Evolutionary conservation across 1,140 invertebrate genomes (phyloP), one percentile per base, ranked within the genome.

Genomic region (Odontomachus brunneus): DNA sequence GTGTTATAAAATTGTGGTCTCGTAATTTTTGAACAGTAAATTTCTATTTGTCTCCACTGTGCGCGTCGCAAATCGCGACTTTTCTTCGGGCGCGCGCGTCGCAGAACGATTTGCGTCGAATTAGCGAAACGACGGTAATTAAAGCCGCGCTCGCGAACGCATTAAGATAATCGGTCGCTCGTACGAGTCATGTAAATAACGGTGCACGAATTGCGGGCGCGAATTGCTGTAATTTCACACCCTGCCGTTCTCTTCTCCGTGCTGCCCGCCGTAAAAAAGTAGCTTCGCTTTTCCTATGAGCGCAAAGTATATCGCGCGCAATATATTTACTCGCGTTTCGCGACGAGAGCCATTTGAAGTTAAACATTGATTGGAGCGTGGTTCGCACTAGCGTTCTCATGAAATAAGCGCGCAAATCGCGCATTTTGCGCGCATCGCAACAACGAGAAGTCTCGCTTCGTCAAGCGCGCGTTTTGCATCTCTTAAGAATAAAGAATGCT

Each of bases 121-220:
- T 76, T 76, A 55, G 26, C 49, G 22, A 33, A 57, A 82, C 1
- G 69, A 74, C 4, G 26, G 26, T 73, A 74, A 72, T 73, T 60
- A 74, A 82, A 74, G 19, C 49, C 29, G 44, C 57, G 2, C n/a
- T n/a, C 19, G 22, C 3, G 15, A 72, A 12, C 15, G 17, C 38
- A 44, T 73, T 72, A 60, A 71, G 57, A 33, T n/a, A 38, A 55
- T 73, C 66, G 53, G n/a, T 17, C 38, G 26, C 38, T 33, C 26
- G 11, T n/a, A 12, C 78, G 78, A 69, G 67, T 78, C 74, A 9
- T 33, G 48, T 19, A 55, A 69, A 67, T 78, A 57, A 78, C 26
- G 33, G 22, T 14, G 14, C 26, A 48, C 33, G 29, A n/a, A n/a
- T n/a, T 5, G 29, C 33, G 26, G 19, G 17, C 22, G 24, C 38